Conservation (phyloP, 2,888 invertebrate species). For the Aleiodes testaceus region DNA sequence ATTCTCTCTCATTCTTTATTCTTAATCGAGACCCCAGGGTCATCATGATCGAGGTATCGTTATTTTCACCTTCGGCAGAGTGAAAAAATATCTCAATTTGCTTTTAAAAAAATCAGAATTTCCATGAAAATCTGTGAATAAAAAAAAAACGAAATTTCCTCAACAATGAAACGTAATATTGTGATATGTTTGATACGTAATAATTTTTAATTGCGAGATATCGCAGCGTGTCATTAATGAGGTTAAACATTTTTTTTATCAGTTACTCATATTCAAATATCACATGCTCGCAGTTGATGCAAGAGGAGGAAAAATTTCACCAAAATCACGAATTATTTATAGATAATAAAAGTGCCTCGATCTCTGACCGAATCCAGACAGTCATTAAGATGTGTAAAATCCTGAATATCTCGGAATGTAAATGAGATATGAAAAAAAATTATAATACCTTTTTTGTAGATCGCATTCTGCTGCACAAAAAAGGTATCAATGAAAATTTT, state of each 20-base stretch:
- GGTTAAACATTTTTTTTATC: conserved; percentile 10
- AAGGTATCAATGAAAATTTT: too few species aligned
- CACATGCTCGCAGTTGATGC: background rate
- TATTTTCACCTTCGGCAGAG: conserved; percentile 7
- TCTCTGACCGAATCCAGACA: too few species aligned
- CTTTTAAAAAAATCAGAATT: conserved; percentile 11
- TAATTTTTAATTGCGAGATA: conserved; percentile 29
- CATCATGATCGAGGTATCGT: conserved; percentile 15
- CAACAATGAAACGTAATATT: conserved; percentile 27
- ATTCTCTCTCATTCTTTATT: conserved; percentile 24
- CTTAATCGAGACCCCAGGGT: conserved; percentile 24
- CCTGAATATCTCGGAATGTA: too few species aligned
- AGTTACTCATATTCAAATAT: conserved; percentile 1
- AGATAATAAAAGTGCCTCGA: too few species aligned
- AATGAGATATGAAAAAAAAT: too few species aligned
- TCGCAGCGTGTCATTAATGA: conserved; percentile 15
- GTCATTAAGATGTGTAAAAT: too few species aligned
- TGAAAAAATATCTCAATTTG: conserved; percentile 2
- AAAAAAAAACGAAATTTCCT: conserved; percentile 24
- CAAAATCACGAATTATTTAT: background rate
- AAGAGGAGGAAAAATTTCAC: background rate
- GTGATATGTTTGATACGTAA: conserved; percentile 37
- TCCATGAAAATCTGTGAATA: conserved; percentile 1
- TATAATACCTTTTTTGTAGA: too few species aligned
- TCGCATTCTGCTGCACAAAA: too few species aligned